Percentiles rank a stretch among this genome's conserved stretches.
phyloP scores from a whole-genome alignment of 2,113 vertebrate genomes.

The Lutjanus erythropterus region DNA sequence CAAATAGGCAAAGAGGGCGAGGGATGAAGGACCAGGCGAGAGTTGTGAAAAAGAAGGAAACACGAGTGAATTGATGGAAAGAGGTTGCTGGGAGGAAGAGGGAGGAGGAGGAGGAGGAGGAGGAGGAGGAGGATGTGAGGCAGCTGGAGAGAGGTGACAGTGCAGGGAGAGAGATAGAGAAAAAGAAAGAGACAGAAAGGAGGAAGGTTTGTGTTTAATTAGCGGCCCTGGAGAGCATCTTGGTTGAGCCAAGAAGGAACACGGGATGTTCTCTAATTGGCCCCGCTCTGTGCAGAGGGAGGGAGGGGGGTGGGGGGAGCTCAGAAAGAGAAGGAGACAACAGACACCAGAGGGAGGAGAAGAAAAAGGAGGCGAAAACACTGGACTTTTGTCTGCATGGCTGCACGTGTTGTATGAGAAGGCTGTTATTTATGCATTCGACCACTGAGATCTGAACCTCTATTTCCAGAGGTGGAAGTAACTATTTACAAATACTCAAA shows the following conservation, averaged over 20 bases:
- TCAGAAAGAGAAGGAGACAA: constrained; percentile 21
- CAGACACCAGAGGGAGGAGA: constrained; percentile 26
- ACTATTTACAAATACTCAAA: too few species aligned
- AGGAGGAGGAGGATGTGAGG: constrained; percentile 31
- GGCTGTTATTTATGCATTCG: constrained; percentile 32
- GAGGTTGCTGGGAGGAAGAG: constrained; percentile 61
- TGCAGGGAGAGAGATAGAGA: constrained; percentile 35
- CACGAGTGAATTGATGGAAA: constrained; percentile 60
- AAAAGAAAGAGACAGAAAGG: constrained; percentile 52
- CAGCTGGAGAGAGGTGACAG: constrained; percentile 72
- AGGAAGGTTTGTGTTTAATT: constrained; percentile 82
- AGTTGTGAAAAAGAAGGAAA: constrained; percentile 54
- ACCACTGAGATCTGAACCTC: constrained; percentile 14
- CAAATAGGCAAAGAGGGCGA: constrained; percentile 73
- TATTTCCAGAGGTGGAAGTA: too few species aligned
- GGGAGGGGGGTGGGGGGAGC: constrained; percentile 29
- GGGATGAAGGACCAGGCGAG: constrained; percentile 52
- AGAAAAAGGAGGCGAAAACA: constrained; percentile 44
- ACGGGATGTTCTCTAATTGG: constrained; percentile 85
- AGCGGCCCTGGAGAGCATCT: constrained; percentile 80
- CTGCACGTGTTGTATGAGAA: constrained; percentile 27
- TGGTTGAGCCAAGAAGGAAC: constrained; percentile 77
- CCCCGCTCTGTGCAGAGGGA: constrained; percentile 63
- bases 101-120: too few species aligned
- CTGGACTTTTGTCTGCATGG: constrained; percentile 59